These are phyloP conservation scores for Hippoglossus stenolepis DNA, from an alignment of 2,113 vertebrate species.

Conservation along the genomic window DNA sequence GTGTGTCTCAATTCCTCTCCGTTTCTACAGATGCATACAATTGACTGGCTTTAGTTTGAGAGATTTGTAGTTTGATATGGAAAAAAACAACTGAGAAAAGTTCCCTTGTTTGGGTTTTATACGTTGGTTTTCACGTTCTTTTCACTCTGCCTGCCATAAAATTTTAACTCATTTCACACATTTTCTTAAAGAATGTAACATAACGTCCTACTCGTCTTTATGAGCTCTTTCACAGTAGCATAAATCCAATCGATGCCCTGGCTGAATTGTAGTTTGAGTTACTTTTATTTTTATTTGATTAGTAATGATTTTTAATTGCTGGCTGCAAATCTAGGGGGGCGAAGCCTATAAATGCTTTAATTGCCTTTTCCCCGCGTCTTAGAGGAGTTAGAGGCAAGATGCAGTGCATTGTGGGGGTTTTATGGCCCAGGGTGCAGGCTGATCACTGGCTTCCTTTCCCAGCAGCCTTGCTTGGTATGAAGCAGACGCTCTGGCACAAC, in stretches of 20 bases:
- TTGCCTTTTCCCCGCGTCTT: constrained; percentile 73
- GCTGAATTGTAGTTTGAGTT: constrained; percentile 70
- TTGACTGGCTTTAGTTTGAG: constrained; percentile 36
- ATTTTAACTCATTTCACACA: constrained; percentile 60
- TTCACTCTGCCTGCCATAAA: constrained; percentile 39
- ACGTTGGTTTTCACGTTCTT: constrained; percentile 50
- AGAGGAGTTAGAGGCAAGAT: constrained; percentile 71
- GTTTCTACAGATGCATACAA: constrained; percentile 64
- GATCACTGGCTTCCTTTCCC: constrained; percentile 68
- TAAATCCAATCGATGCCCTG: constrained; percentile 65
- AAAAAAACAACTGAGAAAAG: constrained; percentile 54
- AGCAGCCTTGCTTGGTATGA: constrained; percentile 64
- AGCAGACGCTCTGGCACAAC: constrained; percentile 61
- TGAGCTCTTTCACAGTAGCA: constrained; percentile 55
- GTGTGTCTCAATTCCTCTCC: constrained; percentile 64
- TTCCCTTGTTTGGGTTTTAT: constrained; percentile 58
- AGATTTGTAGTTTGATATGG: constrained; percentile 37
- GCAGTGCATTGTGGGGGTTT: constrained; percentile 68
- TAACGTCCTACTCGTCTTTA: constrained; percentile 62
- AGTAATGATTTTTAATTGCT: constrained; percentile 84
- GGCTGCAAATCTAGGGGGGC: constrained; percentile 74
- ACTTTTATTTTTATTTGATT: constrained; percentile 85
- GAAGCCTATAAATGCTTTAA: constrained; percentile 81
- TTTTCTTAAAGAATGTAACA: constrained; percentile 64
- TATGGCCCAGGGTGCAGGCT: constrained; percentile 64